phyloP scores from a whole-genome alignment of 2,888 invertebrate species.

The Acrobasis consociella region DNA sequence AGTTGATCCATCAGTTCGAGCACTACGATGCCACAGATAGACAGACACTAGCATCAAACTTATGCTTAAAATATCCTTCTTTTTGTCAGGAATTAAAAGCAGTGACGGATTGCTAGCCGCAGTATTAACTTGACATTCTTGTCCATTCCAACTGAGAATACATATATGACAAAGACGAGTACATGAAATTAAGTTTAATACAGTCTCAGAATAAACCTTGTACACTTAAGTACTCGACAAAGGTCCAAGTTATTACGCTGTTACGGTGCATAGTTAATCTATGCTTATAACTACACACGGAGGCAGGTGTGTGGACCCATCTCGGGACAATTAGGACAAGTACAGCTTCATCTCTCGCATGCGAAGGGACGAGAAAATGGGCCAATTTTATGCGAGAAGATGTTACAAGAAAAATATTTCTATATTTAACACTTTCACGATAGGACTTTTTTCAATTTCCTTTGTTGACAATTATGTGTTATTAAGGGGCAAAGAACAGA shows the following conservation, averaged over 20 bases:
- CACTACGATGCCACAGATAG: too few species aligned
- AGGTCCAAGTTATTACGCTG: slow-evolving; percentile 12
- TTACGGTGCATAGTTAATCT: slow-evolving; percentile 14
- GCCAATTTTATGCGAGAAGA: neutral
- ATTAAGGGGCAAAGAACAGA: too few species aligned
- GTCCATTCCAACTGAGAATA: too few species aligned
- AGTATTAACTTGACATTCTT: too few species aligned
- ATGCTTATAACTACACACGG: slow-evolving; percentile 14
- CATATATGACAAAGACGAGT: too few species aligned
- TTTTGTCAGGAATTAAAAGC: too few species aligned
- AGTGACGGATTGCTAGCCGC: too few species aligned
- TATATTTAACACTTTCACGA: neutral
- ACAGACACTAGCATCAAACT: too few species aligned
- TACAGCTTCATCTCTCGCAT: slow-evolving; percentile 19
- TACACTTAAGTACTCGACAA: slow-evolving; percentile 12
- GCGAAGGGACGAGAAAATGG: slow-evolving; percentile 18
- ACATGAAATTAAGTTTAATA: neutral
- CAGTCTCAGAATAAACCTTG: slow-evolving; percentile 2
- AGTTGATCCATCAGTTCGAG: too few species aligned
- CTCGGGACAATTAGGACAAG: slow-evolving; percentile 14
- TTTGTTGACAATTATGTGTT: neutral
- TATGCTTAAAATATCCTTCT: too few species aligned
- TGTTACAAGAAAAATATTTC: slow-evolving; percentile 28
- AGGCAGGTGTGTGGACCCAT: slow-evolving; percentile 15
- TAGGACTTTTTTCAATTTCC: neutral